Percentiles rank a stretch among this genome's conserved stretches.
phyloP scores from a whole-genome alignment of 2,113 vertebrate species.

The Jacana jacana region DNA sequence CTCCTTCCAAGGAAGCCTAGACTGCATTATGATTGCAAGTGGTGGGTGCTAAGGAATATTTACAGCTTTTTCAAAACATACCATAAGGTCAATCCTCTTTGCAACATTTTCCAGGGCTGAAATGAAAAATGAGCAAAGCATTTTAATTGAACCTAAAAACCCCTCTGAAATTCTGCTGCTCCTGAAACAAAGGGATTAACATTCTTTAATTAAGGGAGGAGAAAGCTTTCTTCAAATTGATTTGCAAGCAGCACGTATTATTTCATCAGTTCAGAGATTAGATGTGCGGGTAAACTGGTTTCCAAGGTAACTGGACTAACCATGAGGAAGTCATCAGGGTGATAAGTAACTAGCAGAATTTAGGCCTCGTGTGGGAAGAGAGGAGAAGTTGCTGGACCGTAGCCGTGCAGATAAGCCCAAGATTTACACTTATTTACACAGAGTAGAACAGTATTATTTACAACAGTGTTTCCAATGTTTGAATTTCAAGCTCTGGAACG shows the following conservation, averaged over 20 bases:
- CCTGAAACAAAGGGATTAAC: constrained; percentile 18
- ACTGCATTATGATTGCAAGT: neutral
- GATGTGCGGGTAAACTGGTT: neutral
- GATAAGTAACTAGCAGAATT: constrained; percentile 34
- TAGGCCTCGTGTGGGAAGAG: neutral
- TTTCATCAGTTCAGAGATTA: constrained; percentile 29
- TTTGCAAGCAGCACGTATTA: neutral
- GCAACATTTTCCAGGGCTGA: neutral
- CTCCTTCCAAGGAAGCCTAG: neutral
- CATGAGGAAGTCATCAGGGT: constrained; percentile 18
- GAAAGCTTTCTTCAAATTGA: constrained; percentile 4
- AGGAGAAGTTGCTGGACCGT: neutral
- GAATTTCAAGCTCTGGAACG: neutral
- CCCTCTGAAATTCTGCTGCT: neutral
- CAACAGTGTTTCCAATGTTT: neutral
- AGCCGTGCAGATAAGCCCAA: neutral
- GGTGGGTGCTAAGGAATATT: neutral
- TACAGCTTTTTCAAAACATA: neutral
- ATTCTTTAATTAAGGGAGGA: constrained; percentile 14
- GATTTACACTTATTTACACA: neutral
- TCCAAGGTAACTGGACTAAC: constrained; percentile 52
- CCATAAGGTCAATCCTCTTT: neutral
- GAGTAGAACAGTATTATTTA: neutral
- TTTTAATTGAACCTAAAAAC: neutral
- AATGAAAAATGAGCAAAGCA: neutral